Conservation (phyloP, 2,113 vertebrate species). For the Aphelocoma coerulescens region DNA sequence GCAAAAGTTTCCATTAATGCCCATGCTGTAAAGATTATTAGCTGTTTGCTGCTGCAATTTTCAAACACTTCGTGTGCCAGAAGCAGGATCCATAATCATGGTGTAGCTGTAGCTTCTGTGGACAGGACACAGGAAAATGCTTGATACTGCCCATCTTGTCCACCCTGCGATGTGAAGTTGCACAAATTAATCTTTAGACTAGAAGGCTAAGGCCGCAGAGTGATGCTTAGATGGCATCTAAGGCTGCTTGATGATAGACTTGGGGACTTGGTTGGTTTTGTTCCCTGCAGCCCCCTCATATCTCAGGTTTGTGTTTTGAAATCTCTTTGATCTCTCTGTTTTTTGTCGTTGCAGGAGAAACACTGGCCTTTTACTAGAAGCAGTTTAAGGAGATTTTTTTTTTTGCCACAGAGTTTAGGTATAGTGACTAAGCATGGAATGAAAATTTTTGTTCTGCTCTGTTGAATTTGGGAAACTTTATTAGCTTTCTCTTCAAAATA, state of each 20-base stretch:
- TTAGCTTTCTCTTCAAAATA: neutral
- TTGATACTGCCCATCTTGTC: neutral
- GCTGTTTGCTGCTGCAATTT: neutral
- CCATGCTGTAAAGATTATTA: neutral
- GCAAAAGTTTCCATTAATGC: neutral
- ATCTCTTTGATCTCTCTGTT: neutral
- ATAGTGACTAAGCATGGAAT: neutral
- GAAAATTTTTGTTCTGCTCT: neutral
- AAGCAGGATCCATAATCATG: neutral
- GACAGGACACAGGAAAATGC: neutral
- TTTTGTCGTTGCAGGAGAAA: neutral
- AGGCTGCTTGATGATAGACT: neutral
- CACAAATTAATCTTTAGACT: neutral
- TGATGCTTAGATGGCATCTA: too few species aligned
- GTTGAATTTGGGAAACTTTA: neutral
- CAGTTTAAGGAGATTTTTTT: neutral
- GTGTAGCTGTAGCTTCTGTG: neutral
- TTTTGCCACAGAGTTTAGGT: neutral
- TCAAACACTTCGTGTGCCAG: neutral
- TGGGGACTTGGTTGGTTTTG: neutral
- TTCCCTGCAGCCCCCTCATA: neutral
- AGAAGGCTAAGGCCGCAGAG: neutral
- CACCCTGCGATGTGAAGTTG: neutral
- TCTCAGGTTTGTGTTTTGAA: neutral
- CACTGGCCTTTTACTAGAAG: neutral